Conservation (phyloP, 2,797 vertebrate genomes). For the Hybognathus amarus region DNA sequence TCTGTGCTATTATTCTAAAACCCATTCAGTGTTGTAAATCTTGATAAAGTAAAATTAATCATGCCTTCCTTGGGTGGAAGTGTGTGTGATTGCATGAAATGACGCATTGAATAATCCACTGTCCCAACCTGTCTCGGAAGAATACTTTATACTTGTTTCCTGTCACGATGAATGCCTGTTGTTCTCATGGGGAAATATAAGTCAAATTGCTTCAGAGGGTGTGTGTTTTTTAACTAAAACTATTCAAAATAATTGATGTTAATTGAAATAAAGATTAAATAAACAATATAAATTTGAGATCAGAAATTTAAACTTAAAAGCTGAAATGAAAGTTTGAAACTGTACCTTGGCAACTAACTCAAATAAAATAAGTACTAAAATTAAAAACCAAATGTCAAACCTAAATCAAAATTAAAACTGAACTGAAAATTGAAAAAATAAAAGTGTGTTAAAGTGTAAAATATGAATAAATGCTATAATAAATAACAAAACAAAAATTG, state of each 20-base stretch:
- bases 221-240: slow-evolving; percentile 1
- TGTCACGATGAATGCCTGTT: not conserved
- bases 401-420: not conserved
- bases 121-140: slow-evolving; percentile 15
- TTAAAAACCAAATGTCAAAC: not conserved
- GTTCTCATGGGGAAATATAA: not conserved
- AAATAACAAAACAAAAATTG: not conserved
- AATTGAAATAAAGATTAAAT: not conserved
- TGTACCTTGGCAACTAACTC: not conserved
- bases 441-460: too few species aligned
- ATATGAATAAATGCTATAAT: not conserved
- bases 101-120: slow-evolving; percentile 10
- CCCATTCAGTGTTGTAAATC: not conserved
- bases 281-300: not conserved
- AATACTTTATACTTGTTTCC: slow-evolving; percentile 9
- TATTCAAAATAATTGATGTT: not conserved
- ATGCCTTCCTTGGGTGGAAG: slow-evolving; percentile 34
- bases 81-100: slow-evolving; percentile 16
- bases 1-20: not conserved
- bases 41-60: not conserved
- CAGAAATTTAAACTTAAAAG: not conserved
- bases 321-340: not conserved
- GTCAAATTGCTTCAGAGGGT: not conserved
- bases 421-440: not conserved
- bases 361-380: not conserved